A percentile compares a stretch with the other conserved stretches of the same genome.
phyloP scores from a whole-genome alignment of 2,797 vertebrate genomes.

The Leptoclinus maculatus region DNA sequence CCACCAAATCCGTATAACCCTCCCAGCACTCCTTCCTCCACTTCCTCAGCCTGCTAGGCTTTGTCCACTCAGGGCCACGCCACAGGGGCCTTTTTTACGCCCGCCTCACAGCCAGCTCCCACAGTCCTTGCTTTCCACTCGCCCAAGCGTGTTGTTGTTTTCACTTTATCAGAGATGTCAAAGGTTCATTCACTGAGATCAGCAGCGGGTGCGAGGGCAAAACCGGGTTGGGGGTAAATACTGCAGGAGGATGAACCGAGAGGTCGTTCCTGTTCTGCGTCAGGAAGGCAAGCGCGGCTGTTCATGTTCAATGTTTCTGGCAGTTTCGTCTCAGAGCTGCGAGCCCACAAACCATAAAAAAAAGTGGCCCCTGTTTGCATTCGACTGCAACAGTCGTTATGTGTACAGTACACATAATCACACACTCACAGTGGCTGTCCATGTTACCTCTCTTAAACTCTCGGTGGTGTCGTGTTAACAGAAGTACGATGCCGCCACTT shows the following conservation, averaged over 20 bases:
- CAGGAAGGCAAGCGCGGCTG: constrained; percentile 44
- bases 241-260: constrained; percentile 26
- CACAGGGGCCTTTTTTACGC: constrained; percentile 67
- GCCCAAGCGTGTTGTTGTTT: constrained; percentile 60
- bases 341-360: constrained; percentile 20
- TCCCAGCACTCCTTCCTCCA: constrained; percentile 68
- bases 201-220: constrained; percentile 28
- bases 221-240: constrained; percentile 32
- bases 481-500: constrained; percentile 38
- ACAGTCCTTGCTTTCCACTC: constrained; percentile 62
- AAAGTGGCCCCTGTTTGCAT: constrained; percentile 33
- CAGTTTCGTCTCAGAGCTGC: constrained; percentile 16
- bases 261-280: constrained; percentile 31
- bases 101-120: constrained; percentile 64
- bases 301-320: constrained; percentile 66
- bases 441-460: constrained; percentile 18
- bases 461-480: constrained; percentile 34
- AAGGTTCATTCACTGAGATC: constrained; percentile 63
- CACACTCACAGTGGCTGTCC: constrained; percentile 23
- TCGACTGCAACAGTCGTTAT: too few relatives aligned
- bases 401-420: not conserved
- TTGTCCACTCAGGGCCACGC: constrained; percentile 70
- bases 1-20: constrained; percentile 43
- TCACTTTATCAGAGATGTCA: constrained; percentile 69
- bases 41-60: constrained; percentile 75